Percentiles rank a stretch among this genome's conserved stretches.
phyloP scores from a whole-genome alignment of 1,140 invertebrate genomes.

The Meloidogyne hapla region DNA sequence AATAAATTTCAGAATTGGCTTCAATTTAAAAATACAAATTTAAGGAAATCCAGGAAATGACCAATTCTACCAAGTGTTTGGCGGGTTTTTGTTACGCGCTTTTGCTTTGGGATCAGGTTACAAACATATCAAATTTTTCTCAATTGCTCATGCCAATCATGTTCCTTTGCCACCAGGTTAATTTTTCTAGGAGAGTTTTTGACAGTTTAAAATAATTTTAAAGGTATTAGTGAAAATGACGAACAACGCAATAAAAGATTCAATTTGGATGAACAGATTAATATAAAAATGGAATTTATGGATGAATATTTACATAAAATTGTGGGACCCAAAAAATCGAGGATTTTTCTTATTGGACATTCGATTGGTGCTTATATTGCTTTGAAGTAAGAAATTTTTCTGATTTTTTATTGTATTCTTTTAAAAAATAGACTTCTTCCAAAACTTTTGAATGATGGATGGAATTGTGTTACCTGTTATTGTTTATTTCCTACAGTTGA shows the following conservation, averaged over 20 bases:
- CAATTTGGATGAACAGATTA: conserved; percentile 4
- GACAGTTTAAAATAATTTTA: no score
- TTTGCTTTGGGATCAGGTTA: neutral
- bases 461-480: conserved; percentile 8
- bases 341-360: conserved; percentile 6
- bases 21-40: neutral
- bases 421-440: conserved; percentile 9
- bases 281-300: conserved; percentile 7
- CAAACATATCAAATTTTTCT: neutral
- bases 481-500: conserved; percentile 8
- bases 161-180: neutral
- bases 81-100: neutral
- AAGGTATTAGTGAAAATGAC: neutral
- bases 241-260: neutral
- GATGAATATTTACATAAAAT: neutral
- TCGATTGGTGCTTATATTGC: conserved; percentile 16
- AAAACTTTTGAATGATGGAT: neutral
- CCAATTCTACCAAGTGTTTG: neutral
- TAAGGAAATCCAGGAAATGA: conserved; percentile 12
- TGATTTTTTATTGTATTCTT: no score
- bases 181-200: no score
- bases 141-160: conserved; percentile 14
- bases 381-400: conserved; percentile 10
- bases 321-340: neutral
- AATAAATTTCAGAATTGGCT: neutral